Base-by-base conservation (phyloP, 2,888 invertebrate species). In the Lithosia quadra region DNA sequence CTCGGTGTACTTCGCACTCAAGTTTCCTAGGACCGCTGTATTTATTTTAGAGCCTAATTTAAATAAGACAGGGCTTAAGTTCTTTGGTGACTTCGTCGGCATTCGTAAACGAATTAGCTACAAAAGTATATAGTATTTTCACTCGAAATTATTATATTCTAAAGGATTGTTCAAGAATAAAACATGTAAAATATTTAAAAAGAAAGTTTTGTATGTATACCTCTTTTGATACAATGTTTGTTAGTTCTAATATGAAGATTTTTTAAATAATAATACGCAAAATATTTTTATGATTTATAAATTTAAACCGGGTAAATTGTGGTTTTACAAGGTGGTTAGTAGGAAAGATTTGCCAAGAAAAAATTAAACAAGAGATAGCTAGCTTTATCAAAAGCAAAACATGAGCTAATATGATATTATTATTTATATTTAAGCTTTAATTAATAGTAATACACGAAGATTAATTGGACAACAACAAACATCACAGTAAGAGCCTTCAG, bases 31-130 rank as follows among this genome's bases (percentile, higher is more conserved):
- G 87, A 79, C 83, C 80, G 83, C 87, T 89, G 88, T 92, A 91
- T 92, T 94, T 92, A 92, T 92, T 93, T 92, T 91, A 93, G 88
- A 90, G 85, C 88, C 91, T 92, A 91, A 93, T 94, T 94, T 93
- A 91, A 94, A 94, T 93, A 93, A 92, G 90, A 92, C 91, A 89
- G 87, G 84, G 88, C 88, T 90, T 91, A 90, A 92, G 88, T 90
- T 92, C 90, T 90, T 90, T 91, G 90, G 91, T 89, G 89, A 90
- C 90, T 90, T 88, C 84, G 87, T 89, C 84, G 86, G 86, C 87
- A 89, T 90, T 90, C 84, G 89, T 91, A 92, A 92, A 90, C 90
- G 93, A 93, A 94, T 93, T 93, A 92, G 89, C 88, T 86, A 85
- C 85, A 82, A 85, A n/a, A 80, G 78, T 80, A 82, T 83, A 83